Percentiles rank a stretch among this genome's conserved stretches.
Evolutionary conservation across 2,113 vertebrate species (phyloP).

Genomic region (Solenodon paradoxus): DNA sequence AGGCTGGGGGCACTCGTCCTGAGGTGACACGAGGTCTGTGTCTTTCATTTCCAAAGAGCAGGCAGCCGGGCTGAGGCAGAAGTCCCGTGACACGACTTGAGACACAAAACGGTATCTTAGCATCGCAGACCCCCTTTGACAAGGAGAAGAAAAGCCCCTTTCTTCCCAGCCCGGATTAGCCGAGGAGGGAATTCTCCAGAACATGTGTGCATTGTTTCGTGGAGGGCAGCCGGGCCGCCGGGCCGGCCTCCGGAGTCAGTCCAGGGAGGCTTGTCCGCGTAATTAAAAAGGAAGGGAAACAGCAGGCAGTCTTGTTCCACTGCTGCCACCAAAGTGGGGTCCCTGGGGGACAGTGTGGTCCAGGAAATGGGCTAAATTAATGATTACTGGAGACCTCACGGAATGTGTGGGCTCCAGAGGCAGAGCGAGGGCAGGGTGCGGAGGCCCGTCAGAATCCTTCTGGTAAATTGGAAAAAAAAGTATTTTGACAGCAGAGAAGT

Average conservation of each 20-base stretch:
- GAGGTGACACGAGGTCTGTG: conserved; percentile 82
- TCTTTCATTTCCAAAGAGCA: conserved; percentile 91
- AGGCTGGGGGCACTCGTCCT: conserved; percentile 81
- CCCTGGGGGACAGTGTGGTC: conserved; percentile 31
- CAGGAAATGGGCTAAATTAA: conserved; percentile 75
- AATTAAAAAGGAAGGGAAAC: conserved; percentile 68
- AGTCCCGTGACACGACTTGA: conserved; percentile 96
- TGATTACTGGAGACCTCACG: not conserved
- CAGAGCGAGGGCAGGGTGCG: not conserved
- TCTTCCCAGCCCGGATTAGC: conserved; percentile 80
- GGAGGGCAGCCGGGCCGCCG: conserved; percentile 67
- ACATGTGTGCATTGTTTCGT: conserved; percentile 81
- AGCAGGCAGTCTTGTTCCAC: conserved; percentile 71
- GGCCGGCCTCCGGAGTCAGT: conserved; percentile 67
- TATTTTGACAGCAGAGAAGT: not conserved
- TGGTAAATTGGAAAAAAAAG: not conserved
- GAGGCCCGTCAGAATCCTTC: not conserved
- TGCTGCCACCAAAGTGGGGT: conserved; percentile 69
- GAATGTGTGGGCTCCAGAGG: conserved; percentile 29
- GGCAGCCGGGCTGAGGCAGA: conserved; percentile 85
- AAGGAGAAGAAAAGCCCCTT: conserved; percentile 81
- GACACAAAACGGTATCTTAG: conserved; percentile 92
- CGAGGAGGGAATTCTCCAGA: conserved; percentile 80
- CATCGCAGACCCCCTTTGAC: conserved; percentile 82
- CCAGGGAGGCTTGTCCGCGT: conserved; percentile 64